Conservation (phyloP, 2,113 vertebrate genomes). For the Ceyx melanurus region DNA sequence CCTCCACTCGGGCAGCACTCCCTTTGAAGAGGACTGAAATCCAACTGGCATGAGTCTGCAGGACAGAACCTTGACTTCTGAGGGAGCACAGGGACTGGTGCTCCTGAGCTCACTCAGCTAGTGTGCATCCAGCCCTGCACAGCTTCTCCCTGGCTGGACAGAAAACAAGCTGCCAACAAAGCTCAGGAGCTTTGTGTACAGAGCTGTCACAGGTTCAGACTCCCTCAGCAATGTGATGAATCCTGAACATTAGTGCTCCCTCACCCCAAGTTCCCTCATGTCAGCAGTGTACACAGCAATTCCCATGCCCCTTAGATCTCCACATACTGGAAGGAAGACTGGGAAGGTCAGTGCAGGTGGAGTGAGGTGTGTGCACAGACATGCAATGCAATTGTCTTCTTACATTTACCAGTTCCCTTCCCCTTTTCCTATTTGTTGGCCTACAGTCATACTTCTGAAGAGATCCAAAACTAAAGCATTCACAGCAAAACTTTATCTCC, state of each 20-base stretch:
- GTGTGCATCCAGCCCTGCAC: background rate
- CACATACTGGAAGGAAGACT: background rate
- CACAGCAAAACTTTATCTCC: conserved; percentile 39
- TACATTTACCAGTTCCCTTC: background rate
- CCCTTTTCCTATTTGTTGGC: background rate
- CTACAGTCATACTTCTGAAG: background rate
- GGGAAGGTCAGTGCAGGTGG: background rate
- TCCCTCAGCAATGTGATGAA: background rate
- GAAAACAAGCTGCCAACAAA: background rate
- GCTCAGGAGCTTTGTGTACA: background rate
- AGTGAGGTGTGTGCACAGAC: background rate
- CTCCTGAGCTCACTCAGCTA: rapidly evolving
- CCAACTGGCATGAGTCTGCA: background rate
- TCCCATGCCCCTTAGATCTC: background rate
- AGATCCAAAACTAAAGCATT: background rate
- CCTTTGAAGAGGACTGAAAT: background rate
- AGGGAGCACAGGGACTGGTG: background rate
- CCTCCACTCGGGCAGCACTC: background rate
- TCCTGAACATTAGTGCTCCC: background rate
- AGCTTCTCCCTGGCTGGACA: background rate
- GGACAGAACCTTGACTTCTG: background rate
- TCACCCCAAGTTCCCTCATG: background rate
- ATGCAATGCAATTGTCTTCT: background rate
- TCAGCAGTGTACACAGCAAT: rapidly evolving
- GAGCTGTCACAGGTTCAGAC: background rate